Evolutionary conservation across 1,140 invertebrate genomes (phyloP), one percentile per base, ranked within the genome.

Genomic region (Diachasmimorpha longicaudata): DNA sequence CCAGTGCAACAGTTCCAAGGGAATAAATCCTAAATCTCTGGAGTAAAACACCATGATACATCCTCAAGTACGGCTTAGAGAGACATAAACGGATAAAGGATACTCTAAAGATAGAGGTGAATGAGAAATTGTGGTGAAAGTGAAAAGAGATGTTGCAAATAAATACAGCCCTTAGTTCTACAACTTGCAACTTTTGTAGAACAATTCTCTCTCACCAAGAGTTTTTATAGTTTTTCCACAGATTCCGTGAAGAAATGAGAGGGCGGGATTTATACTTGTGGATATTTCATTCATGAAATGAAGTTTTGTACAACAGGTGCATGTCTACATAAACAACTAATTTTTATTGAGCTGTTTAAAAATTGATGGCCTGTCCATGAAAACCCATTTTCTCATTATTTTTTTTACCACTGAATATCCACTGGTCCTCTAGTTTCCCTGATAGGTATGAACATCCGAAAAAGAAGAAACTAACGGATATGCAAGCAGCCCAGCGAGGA

Each of bases 21-120:
- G 21, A 37, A 75, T 75, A 75, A 75, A 75, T 75, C 74, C 21
- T 13, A 19, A 31, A 63, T 63, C 58, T 63, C 23, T n/a, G 3
- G 58, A 25, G 58, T 23, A 63, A 63, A 63, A 63, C 14, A 63
- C 23, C 58, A 21, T 48, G 23, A 25, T 48, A 70, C n/a, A 70
- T 63, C 21, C 58, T 23, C 58, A 63, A 25, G 19, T 25, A 23
- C 58, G 23, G 58, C 23, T 63, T 31, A 63, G 21, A 63, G 23
- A 11, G 23, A 63, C 58, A 63, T 63, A 63, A 63, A 63, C 4
- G 23, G 58, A 63, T 63, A 63, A 63, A 63, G 58, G 23, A 25
- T 70, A 48, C 37, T 44, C 48, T 44, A 25, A 70, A 19, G 58
- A 63, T 63, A 23, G 58, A 63, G 19, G 58, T 8, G 58, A 63